Evolutionary conservation across 2,888 invertebrate species (phyloP).

Genomic region (Pammene fasciana): DNA sequence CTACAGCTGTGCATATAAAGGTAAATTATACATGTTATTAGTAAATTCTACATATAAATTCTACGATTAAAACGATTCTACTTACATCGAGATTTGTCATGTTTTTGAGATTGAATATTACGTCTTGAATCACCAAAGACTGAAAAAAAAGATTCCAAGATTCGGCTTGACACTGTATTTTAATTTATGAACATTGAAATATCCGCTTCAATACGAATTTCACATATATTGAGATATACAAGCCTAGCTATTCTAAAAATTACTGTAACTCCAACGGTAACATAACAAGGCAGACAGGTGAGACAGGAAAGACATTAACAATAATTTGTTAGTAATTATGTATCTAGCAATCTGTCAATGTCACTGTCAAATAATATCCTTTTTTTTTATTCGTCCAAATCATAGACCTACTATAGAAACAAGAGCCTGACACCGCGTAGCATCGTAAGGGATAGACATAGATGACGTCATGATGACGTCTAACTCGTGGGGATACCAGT

Average conservation of each 20-base stretch:
- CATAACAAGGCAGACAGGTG: too few species aligned
- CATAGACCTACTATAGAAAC: too few species aligned
- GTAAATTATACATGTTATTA: not conserved
- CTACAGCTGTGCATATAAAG: not conserved
- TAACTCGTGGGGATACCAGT: too few species aligned
- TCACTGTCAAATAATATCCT: slow-evolving; percentile 21
- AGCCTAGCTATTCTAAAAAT: slow-evolving; percentile 6
- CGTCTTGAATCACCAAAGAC: not conserved
- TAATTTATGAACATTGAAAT: not conserved
- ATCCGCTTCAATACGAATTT: not conserved
- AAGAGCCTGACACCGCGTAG: too few species aligned
- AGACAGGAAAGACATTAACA: not conserved
- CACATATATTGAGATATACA: not conserved
- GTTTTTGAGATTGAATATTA: slow-evolving; percentile 41
- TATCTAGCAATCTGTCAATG: slow-evolving; percentile 6
- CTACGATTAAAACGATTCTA: slow-evolving; percentile 40
- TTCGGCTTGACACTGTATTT: not conserved
- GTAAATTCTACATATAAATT: not conserved
- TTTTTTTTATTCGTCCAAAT: too few species aligned
- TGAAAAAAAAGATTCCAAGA: not conserved
- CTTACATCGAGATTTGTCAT: slow-evolving; percentile 73
- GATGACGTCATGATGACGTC: too few species aligned
- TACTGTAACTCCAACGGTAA: not conserved
- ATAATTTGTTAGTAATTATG: too few species aligned
- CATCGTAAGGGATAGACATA: too few species aligned